Percentiles rank a stretch among this genome's conserved stretches.
Evolutionary conservation across 2,113 vertebrate genomes (phyloP).

Genomic region (Zapus hudsonius): DNA sequence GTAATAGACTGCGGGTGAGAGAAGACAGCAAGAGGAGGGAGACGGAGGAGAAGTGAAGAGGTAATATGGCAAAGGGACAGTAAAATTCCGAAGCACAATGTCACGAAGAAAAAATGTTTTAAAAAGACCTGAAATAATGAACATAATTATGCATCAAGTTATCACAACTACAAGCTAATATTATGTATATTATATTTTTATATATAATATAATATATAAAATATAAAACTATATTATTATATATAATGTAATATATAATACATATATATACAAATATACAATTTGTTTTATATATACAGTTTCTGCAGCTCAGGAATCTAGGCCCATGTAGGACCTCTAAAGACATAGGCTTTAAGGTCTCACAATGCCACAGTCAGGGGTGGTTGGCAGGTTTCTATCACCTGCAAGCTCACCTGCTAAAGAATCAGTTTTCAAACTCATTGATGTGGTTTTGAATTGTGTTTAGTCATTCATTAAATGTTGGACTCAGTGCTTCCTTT

Average conservation of each 20-base stretch:
- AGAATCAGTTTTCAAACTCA: too few relatives aligned
- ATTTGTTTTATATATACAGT: neutral
- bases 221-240: too few relatives aligned
- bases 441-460: neutral
- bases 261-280: too few relatives aligned
- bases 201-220: too few relatives aligned
- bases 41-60: neutral
- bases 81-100: neutral
- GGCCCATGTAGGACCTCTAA: too few relatives aligned
- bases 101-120: neutral
- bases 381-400: neutral
- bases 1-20: neutral
- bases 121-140: neutral
- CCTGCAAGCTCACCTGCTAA: neutral
- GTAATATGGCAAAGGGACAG: neutral
- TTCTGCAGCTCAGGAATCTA: neutral
- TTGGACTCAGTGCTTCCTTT: too few relatives aligned
- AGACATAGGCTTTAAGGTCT: neutral
- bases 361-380: neutral
- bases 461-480: neutral
- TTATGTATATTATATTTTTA: too few relatives aligned
- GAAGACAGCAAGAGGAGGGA: neutral
- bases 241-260: too few relatives aligned
- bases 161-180: neutral
- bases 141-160: neutral